phyloP scores from a whole-genome alignment of 1,140 invertebrate species.

The Andricus grossulariae region DNA sequence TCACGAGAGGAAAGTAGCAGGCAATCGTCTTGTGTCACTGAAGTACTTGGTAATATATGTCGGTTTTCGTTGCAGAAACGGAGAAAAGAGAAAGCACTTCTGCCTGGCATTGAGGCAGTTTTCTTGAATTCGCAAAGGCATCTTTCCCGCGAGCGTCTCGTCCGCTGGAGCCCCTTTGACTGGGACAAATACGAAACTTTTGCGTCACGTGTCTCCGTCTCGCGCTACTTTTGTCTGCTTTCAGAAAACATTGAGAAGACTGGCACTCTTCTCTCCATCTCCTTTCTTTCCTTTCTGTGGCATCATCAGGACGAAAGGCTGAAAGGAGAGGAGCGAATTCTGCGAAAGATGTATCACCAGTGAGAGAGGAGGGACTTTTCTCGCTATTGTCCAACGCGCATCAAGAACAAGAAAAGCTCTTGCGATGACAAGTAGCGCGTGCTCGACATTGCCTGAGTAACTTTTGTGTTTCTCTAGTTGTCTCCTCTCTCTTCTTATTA shows the following conservation, averaged over 20 bases:
- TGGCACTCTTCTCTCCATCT: slow-evolving; percentile 2
- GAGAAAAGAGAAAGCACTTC: slow-evolving; percentile 13
- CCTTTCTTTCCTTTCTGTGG: slow-evolving; percentile 1
- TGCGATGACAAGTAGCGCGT: slow-evolving; percentile 29
- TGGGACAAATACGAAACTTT: slow-evolving; percentile 11
- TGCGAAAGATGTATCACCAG: slow-evolving; percentile 31
- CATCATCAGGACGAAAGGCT: not conserved
- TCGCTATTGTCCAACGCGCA: slow-evolving; percentile 10
- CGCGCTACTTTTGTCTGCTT: slow-evolving; percentile 31
- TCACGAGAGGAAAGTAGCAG: not conserved
- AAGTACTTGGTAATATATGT: not conserved
- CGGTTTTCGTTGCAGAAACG: slow-evolving; percentile 2
- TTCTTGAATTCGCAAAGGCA: slow-evolving; percentile 8
- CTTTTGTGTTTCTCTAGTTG: not conserved
- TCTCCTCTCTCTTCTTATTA: slow-evolving; percentile 30
- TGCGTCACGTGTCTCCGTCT: slow-evolving; percentile 19
- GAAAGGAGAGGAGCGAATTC: not conserved
- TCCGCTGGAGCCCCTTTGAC: not conserved
- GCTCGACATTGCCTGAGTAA: slow-evolving; percentile 6
- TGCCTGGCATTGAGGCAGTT: slow-evolving; percentile 10
- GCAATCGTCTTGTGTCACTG: not conserved
- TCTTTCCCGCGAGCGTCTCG: not conserved
- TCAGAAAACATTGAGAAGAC: slow-evolving; percentile 10
- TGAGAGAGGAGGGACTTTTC: not conserved
- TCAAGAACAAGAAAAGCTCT: slow-evolving; percentile 9